These are phyloP conservation scores for Nannoperca australis DNA, from an alignment of 2,797 vertebrate genomes.

Conservation along the genomic window DNA sequence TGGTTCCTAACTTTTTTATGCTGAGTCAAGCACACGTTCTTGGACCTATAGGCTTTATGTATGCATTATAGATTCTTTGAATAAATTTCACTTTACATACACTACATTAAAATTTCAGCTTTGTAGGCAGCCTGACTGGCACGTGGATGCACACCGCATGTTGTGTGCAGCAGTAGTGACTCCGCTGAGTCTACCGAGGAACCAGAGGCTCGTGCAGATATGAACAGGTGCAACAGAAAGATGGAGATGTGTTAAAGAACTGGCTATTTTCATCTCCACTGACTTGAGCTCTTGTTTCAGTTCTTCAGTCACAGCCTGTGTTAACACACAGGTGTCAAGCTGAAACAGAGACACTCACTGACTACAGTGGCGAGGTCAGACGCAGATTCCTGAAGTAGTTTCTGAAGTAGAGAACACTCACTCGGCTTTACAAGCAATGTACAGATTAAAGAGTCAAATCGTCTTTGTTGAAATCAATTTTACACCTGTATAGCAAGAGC, in stretches of 20 bases:
- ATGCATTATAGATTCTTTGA: conserved; percentile 22
- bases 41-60: conserved; percentile 5
- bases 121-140: conserved; percentile 21
- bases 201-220: conserved; percentile 34
- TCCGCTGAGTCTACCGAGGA: conserved; percentile 10
- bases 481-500: conserved; percentile 18
- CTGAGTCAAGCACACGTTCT: conserved; percentile 38
- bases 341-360: conserved; percentile 13
- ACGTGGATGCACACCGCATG: conserved; percentile 4
- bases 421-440: conserved; percentile 12
- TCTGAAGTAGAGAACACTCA: conserved; percentile 7
- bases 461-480: conserved; percentile 32
- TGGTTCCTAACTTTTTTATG: conserved; percentile 8
- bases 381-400: background rate
- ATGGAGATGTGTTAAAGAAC: conserved; percentile 19
- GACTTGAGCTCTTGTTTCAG: conserved; percentile 23
- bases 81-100: conserved; percentile 28
- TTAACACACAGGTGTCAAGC: conserved; percentile 7
- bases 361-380: background rate
- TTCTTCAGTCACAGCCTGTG: conserved; percentile 19
- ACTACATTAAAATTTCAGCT: conserved; percentile 17
- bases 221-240: conserved; percentile 59
- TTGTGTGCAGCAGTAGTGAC: conserved; percentile 23
- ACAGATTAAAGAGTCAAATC: conserved; percentile 20
- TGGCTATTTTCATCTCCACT: conserved; percentile 48